Percentiles rank a stretch among this genome's conserved stretches.
These are phyloP conservation scores for Pao palembangensis DNA, from an alignment of 2,113 vertebrate genomes.

Conservation along the genomic window DNA sequence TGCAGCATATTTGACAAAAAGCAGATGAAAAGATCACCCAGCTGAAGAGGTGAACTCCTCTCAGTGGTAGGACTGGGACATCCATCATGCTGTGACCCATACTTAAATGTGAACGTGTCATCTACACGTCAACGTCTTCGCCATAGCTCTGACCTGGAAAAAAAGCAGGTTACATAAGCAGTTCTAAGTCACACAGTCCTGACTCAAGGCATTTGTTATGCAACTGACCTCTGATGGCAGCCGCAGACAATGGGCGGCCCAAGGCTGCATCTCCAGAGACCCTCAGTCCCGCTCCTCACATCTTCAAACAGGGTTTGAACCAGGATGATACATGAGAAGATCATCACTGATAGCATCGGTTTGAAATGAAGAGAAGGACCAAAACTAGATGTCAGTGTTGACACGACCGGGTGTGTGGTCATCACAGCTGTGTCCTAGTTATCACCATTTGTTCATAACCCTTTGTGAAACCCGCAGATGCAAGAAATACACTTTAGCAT, in stretches of 20 bases:
- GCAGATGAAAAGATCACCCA: too few relatives aligned
- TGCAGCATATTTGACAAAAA: too few relatives aligned
- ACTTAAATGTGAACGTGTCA: constrained; percentile 13
- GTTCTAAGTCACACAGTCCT: constrained; percentile 8
- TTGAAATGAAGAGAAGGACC: not conserved
- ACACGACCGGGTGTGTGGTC: too few relatives aligned
- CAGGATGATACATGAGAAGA: not conserved
- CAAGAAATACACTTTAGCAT: too few relatives aligned
- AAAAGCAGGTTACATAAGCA: constrained; percentile 19
- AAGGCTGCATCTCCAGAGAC: constrained; percentile 1
- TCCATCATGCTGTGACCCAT: not conserved
- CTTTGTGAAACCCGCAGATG: too few relatives aligned
- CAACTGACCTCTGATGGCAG: constrained; percentile 8
- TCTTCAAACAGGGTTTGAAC: constrained; percentile 18
- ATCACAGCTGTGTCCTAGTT: too few relatives aligned
- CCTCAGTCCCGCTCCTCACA: constrained; percentile 6
- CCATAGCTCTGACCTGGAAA: constrained; percentile 1
- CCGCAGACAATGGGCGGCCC: not conserved
- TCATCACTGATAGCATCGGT: not conserved
- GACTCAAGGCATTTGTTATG: constrained; percentile 11
- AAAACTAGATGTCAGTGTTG: too few relatives aligned
- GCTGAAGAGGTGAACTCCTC: not conserved
- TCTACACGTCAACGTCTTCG: not conserved
- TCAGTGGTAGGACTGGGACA: not conserved
- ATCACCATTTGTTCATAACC: too few relatives aligned